Base-by-base conservation (phyloP, 2,797 vertebrate species). In the Argentina silus region DNA sequence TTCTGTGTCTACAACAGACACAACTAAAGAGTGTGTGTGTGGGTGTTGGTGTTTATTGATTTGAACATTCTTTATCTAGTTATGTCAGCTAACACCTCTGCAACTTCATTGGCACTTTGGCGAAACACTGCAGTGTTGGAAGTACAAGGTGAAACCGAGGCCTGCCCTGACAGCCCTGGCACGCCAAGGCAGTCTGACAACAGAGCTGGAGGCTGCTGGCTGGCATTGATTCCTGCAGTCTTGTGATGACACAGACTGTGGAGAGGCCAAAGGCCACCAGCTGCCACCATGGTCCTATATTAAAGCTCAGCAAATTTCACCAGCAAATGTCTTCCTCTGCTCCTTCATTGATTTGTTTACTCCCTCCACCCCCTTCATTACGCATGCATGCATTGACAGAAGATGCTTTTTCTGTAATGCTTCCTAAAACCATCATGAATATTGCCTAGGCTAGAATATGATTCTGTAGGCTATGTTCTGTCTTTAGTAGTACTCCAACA, bases 241-340 rank as follows among this genome's bases (percentile, higher is more conserved):
- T 55, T 15, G 2, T 4, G 9, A 15, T 51, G 48, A 44, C 67
- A 69, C 50, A 43, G 50, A 23, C 53, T 45, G 42, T 48, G 15
- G 56, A 67, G 69, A 75, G 57, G 61, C 66, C 57, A 77, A 60
- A 72, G 65, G 70, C 45, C 68, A 68, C 27, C 67, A 74, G 69
- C 67, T 72, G 79, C 65, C 53, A 64, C 43, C 51, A 8, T 63
- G 67, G 56, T 19, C 27, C 27, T 36, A 36, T 36, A 36, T 36
- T 36, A 36, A 36, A 36, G 27, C 27, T 36, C 27, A 36, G 27
- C 27, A 36, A 48, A 48, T 48, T 1, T 48, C 7, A 12, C 47
- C 47, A 48, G 47, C n/a, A 55, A 14, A 55, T n/a, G 48, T 10
- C 10, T 51, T 14, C 9, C 48, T 51, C 48, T 36, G 14, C 48